Base-by-base conservation (phyloP, 1,140 invertebrate genomes). In the Watersipora subatra region DNA sequence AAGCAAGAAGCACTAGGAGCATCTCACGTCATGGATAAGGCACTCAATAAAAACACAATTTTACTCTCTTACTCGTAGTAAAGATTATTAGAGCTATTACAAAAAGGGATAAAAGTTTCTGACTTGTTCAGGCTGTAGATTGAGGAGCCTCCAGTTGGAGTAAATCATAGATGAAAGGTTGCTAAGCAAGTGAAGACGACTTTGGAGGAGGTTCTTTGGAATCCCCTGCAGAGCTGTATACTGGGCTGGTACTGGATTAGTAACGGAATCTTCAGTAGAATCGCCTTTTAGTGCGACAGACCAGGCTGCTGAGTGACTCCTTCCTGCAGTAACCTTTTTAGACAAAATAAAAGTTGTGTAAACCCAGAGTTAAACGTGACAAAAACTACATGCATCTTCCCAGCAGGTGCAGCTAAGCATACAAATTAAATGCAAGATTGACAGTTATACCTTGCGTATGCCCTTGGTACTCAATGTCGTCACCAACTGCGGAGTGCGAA, bases 251-350 rank as follows among this genome's bases (percentile, higher is more conserved):
- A 86, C 79, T 55, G 77, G 71, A 1, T 7, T 12, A n/a, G n/a
- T 12, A n/a, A n/a, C 7, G 7, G 7, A 7, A 46, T n/a, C n/a
- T 2, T 78, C 73, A 2, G 84, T 84, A 12, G 83, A 82, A 22
- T 77, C 72, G 64, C 81, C 72, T 27, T 72, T 72, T 2, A 80
- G 81, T 27, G 84, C 72, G 2, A 83, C 78, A 0, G 83, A 80
- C 85, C 86, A 87, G 1, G 85, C 86, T 24, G 84, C 83, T 72
- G 84, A 84, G 75, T 87, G 86, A 28, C 83, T 85, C 64, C 85
- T 74, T 57, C 86, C 86, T 27, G 85, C 84, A 22, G 84, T 84
- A 61, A 85, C 84, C 83, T 83, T n/a, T n/a, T n/a, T n/a, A n/a
- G n/a, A n/a, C n/a, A n/a, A n/a, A n/a, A n/a, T n/a, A n/a, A n/a